Base-by-base conservation (phyloP, 2,113 vertebrate species). In the Aphyosemion australe region DNA sequence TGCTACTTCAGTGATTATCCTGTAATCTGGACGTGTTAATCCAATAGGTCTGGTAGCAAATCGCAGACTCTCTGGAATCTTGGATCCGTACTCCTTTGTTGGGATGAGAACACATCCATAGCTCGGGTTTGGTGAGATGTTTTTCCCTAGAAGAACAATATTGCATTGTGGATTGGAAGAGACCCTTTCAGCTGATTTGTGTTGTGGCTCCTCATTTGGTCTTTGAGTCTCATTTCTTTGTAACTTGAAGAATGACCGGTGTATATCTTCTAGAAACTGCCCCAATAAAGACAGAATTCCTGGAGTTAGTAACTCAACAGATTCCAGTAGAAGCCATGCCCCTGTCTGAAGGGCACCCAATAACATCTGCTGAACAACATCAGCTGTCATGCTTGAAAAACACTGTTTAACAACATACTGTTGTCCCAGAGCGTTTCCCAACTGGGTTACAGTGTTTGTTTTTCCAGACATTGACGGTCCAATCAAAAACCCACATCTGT, bases 281-380 rank as follows among this genome's bases (percentile, higher is more conserved):
- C 91, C 92, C 37, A 96, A 72, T 19, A 89, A 73, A 1, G 90
- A 92, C 51, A 94, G 86, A 13, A 90, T 69, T 3, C 82, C 84
- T 2, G 69, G 76, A 19, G 85, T 79, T 37, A 97, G 75, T 4
- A 50, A 83, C 42, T 94, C 88, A 10, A 85, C 88, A 42, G 77
- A 85, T 9, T 93, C 87, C 62, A 96, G 67, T 6, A 96, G 62
- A 54, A 97, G 84, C 93, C 93, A 94, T 1, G 93, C 92, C 3
- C 95, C 95, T 1, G 87, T 71, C 58, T 93, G 92, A 32, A 95
- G 87, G 2, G 95, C 93, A 9, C 94, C 95, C 0, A 87, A 61
- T 21, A 96, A 74, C 83, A 93, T 86, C 47, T 80, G 90, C 51
- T 88, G 83, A 72, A 97, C 47, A 59, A 90, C 83, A 15, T 5